A percentile compares a stretch with the other conserved stretches of the same genome.
Evolutionary conservation across 2,888 invertebrate species (phyloP).

Genomic region (Cheilosia urbana): DNA sequence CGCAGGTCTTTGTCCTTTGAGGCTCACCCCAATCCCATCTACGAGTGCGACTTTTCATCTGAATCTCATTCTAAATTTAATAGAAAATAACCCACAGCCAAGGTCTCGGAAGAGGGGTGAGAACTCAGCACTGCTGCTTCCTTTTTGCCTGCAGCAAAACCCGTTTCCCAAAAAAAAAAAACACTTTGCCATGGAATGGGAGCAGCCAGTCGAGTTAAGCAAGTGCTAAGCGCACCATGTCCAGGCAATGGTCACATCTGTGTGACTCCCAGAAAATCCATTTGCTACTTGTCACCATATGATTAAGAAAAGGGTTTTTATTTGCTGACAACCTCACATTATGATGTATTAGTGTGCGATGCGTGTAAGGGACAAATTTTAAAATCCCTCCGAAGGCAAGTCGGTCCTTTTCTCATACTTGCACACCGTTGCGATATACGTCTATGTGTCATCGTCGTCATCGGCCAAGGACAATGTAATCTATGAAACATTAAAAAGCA

Average conservation of each 20-base stretch:
- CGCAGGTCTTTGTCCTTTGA: constrained; percentile 24
- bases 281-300: constrained; percentile 79
- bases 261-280: constrained; percentile 78
- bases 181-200: constrained; percentile 13
- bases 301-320: constrained; percentile 78
- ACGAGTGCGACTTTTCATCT: constrained; percentile 41
- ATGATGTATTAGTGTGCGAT: constrained; percentile 77
- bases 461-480: constrained; percentile 73
- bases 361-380: constrained; percentile 68
- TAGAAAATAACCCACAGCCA: constrained; percentile 64
- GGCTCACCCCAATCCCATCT: constrained; percentile 5
- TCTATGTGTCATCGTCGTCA: constrained; percentile 51
- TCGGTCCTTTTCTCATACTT: constrained; percentile 43
- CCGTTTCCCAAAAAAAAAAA: constrained; percentile 56
- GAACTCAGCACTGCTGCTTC: constrained; percentile 46
- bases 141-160: constrained; percentile 58
- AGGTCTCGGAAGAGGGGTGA: constrained; percentile 37
- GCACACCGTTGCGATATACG: constrained; percentile 4
- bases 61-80: constrained; percentile 64
- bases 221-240: constrained; percentile 74
- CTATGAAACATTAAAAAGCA: constrained; percentile 75
- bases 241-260: constrained; percentile 73
- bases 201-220: constrained; percentile 59
- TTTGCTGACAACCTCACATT: constrained; percentile 77
- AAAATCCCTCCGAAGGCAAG: constrained; percentile 68